phyloP scores from a whole-genome alignment of 2,113 vertebrate species.

The Melanerpes aurifrons region DNA sequence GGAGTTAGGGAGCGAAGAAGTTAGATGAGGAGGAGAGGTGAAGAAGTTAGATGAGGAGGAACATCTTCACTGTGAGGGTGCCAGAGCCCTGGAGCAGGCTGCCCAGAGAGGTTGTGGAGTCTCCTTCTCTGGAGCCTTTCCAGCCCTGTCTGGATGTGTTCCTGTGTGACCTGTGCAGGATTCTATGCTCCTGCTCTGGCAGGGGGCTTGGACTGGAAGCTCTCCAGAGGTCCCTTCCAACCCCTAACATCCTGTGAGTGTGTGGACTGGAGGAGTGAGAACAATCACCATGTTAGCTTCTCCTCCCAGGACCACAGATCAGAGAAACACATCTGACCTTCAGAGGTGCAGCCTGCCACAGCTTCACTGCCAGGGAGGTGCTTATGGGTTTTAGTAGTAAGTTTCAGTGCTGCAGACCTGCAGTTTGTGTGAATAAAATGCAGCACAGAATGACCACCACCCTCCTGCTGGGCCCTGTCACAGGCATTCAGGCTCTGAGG shows the following conservation, averaged over 20 bases:
- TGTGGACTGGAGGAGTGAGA: neutral
- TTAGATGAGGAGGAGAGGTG: too few species aligned
- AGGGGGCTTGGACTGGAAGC: too few species aligned
- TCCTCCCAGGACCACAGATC: neutral
- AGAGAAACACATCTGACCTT: neutral
- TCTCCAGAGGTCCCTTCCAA: too few species aligned
- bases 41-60: too few species aligned
- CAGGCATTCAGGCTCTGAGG: neutral
- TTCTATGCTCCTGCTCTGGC: too few species aligned
- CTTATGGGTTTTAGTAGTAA: neutral
- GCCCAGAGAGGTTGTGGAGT: too few species aligned
- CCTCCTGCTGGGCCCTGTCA: neutral
- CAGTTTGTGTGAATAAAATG: neutral
- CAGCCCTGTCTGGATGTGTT: too few species aligned
- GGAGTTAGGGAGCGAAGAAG: neutral
- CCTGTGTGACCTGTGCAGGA: too few species aligned
- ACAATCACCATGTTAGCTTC: neutral
- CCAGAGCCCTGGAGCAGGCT: too few species aligned
- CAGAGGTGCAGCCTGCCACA: neutral
- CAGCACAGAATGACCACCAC: neutral
- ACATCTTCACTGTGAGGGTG: too few species aligned
- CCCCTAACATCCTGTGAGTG: too few species aligned
- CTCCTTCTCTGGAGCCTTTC: too few species aligned
- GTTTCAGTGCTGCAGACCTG: neutral
- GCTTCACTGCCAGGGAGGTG: neutral